These are phyloP conservation scores for Ceyx margarethae DNA, from an alignment of 2,113 vertebrate genomes.

Conservation along the genomic window DNA sequence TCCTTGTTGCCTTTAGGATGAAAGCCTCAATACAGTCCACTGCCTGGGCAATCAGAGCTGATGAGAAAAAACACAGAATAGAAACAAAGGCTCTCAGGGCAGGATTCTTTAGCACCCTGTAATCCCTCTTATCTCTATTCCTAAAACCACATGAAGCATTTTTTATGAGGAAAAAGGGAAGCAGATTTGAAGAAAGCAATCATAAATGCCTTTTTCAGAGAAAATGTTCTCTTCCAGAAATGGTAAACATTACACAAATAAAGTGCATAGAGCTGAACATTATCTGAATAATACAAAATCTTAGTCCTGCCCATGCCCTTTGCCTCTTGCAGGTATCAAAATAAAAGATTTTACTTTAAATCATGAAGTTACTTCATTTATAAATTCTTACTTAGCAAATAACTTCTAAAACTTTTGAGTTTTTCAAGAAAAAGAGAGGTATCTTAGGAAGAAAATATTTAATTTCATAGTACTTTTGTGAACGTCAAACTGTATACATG, in stretches of 20 bases:
- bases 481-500: background rate
- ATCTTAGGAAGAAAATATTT: background rate
- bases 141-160: background rate
- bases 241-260: background rate
- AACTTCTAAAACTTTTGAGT: background rate
- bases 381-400: background rate
- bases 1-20: fast-evolving
- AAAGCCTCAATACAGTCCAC: background rate
- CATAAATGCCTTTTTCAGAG: background rate
- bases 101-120: background rate
- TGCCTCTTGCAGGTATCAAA: background rate
- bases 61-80: background rate
- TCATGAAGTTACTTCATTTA: background rate
- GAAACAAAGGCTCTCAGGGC: background rate
- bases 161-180: background rate
- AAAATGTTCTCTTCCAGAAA: background rate
- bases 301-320: background rate
- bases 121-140: background rate
- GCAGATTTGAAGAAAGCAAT: background rate
- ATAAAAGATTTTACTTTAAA: background rate
- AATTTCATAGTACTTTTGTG: background rate
- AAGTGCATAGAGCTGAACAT: background rate
- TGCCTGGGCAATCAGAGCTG: background rate
- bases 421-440: background rate
- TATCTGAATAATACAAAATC: background rate